Evolutionary conservation across 2,888 invertebrate species (phyloP).

Genomic region (Caenorhabditis imperialis): DNA sequence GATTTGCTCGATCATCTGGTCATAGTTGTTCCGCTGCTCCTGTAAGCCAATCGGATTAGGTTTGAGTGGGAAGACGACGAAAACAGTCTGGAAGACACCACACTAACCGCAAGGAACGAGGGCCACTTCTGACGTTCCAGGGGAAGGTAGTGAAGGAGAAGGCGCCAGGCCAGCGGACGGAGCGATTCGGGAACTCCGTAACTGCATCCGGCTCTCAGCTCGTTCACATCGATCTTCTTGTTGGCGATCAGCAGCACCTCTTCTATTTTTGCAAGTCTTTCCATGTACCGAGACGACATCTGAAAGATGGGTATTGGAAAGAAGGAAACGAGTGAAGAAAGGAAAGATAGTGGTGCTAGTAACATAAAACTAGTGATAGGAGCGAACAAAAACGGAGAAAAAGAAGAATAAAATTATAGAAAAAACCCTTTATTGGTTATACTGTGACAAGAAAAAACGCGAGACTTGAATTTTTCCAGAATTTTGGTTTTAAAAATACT

Average conservation of each 20-base stretch:
- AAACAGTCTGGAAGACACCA: too few species aligned
- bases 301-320: constrained; percentile 4
- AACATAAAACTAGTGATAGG: too few species aligned
- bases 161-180: constrained; percentile 75
- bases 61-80: too few species aligned
- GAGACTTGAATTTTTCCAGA: constrained; percentile 9
- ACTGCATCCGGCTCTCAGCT: constrained; percentile 63
- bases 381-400: constrained; percentile 24
- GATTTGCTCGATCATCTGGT: constrained; percentile 69
- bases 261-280: constrained; percentile 66
- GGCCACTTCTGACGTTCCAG: constrained; percentile 68
- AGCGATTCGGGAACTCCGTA: constrained; percentile 73
- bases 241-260: constrained; percentile 71
- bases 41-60: too few species aligned
- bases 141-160: constrained; percentile 74
- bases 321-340: constrained; percentile 21
- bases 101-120: constrained; percentile 49
- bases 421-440: constrained; percentile 27
- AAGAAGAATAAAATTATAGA: neutral
- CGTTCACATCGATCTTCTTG: constrained; percentile 63
- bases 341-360: constrained; percentile 32
- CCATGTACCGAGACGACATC: constrained; percentile 47
- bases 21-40: constrained; percentile 67
- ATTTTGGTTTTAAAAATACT: neutral
- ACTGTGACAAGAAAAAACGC: constrained; percentile 16